These are phyloP conservation scores for Apeira syringaria DNA, from an alignment of 2,888 invertebrate species.

Conservation along the genomic window DNA sequence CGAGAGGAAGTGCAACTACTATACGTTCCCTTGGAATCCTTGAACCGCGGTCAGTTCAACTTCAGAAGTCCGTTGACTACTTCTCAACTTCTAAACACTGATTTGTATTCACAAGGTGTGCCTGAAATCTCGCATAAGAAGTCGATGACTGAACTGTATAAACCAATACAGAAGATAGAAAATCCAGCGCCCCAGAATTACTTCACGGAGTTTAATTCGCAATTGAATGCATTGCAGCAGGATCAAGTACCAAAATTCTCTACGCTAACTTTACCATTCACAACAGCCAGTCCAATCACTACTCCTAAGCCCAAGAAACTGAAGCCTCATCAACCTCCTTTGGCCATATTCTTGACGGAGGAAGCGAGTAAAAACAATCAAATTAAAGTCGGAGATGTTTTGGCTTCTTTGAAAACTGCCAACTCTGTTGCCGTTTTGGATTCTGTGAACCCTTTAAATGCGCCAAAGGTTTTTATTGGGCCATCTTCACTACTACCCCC, in stretches of 20 bases:
- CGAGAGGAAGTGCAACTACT: conserved; percentile 90
- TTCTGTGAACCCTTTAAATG: conserved; percentile 85
- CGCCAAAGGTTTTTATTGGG: conserved; percentile 92
- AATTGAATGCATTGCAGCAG: conserved; percentile 22
- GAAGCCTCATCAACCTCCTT: conserved; percentile 92
- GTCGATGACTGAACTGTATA: conserved; percentile 51
- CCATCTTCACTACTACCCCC: conserved; percentile 89
- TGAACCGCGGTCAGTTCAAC: conserved; percentile 80
- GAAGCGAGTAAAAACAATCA: conserved; percentile 69
- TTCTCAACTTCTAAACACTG: conserved; percentile 55
- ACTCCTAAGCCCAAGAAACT: conserved; percentile 81
- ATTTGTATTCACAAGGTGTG: conserved; percentile 52
- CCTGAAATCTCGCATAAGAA: conserved; percentile 52
- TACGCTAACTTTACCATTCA: conserved; percentile 61
- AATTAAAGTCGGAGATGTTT: conserved; percentile 87
- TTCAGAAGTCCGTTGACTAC: conserved; percentile 55
- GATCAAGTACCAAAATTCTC: conserved; percentile 69
- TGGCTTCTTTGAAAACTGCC: conserved; percentile 87
- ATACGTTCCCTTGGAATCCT: conserved; percentile 91
- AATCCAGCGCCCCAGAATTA: conserved; percentile 49
- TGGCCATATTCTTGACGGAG: conserved; percentile 90
- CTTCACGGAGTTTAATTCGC: conserved; percentile 61
- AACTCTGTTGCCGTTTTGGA: conserved; percentile 91
- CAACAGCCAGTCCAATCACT: conserved; percentile 67
- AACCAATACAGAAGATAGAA: conserved; percentile 51